Evolutionary conservation across 1,140 invertebrate species (phyloP).

Genomic region (Mesaphorura yosii): DNA sequence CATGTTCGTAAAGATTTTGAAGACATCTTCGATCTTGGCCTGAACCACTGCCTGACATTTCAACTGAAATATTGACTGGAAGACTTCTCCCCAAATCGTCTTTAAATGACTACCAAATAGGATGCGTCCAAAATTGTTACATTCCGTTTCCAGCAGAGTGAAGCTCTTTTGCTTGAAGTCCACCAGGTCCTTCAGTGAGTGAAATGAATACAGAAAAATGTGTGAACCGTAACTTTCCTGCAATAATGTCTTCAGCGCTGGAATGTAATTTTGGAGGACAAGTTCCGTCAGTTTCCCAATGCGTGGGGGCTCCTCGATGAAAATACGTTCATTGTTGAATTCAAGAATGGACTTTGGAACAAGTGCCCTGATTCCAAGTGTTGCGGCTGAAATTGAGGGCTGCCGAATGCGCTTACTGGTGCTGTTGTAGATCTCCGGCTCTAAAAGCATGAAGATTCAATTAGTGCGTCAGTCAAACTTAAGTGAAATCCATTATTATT

Average conservation of each 20-base stretch:
- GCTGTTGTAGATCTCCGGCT: constrained; percentile 23
- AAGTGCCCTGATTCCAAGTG: constrained; percentile 7
- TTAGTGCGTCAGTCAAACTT: not conserved
- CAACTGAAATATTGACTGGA: constrained; percentile 19
- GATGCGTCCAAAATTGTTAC: constrained; percentile 25
- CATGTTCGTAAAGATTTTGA: constrained; percentile 5
- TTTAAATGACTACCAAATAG: constrained; percentile 26
- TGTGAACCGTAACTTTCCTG: constrained; percentile 1
- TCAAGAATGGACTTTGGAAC: constrained; percentile 5
- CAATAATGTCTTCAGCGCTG: constrained; percentile 14
- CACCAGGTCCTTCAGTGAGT: constrained; percentile 18
- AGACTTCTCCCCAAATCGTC: constrained; percentile 26
- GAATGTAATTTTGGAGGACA: constrained; percentile 15
- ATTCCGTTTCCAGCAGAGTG: constrained; percentile 9
- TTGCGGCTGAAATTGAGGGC: constrained; percentile 7
- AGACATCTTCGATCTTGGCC: constrained; percentile 2
- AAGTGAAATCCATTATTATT: not conserved
- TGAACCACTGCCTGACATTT: constrained; percentile 18
- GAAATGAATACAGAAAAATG: constrained; percentile 6
- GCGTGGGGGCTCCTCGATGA: constrained; percentile 21
- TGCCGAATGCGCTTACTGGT: constrained; percentile 20
- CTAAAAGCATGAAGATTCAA: constrained; percentile 13
- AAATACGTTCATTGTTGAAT: constrained; percentile 14
- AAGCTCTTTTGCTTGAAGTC: constrained; percentile 3
- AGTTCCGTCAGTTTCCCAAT: constrained; percentile 15